These are phyloP conservation scores for Lepus americanus DNA, from an alignment of 2,113 vertebrate genomes.

Conservation along the genomic window DNA sequence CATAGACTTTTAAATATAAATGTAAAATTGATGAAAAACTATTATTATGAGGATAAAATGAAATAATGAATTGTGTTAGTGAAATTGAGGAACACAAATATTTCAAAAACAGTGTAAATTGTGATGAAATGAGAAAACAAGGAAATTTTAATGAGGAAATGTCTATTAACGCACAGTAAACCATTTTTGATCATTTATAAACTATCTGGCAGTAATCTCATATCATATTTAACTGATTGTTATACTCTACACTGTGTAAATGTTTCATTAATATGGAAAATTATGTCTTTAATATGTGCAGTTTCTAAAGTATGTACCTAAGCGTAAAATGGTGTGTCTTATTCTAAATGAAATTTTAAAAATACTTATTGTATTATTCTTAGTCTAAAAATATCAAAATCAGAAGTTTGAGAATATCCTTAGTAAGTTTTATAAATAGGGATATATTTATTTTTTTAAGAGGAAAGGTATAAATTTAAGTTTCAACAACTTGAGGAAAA, in stretches of 20 bases:
- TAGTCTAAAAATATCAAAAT: constrained; percentile 40
- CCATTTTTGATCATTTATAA: constrained; percentile 59
- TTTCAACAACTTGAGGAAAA: constrained; percentile 57
- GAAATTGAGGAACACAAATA: background rate
- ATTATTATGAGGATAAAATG: background rate
- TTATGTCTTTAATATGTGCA: constrained; percentile 9
- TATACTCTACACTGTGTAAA: constrained; percentile 53
- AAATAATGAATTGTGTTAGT: background rate
- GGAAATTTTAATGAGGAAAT: background rate
- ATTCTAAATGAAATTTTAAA: constrained; percentile 63
- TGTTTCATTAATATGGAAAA: constrained; percentile 56
- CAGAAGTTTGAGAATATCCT: constrained; percentile 68
- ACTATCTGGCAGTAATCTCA: constrained; percentile 72
- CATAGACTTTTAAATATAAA: background rate
- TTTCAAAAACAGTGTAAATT: background rate
- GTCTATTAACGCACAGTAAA: constrained; percentile 8
- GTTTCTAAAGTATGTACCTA: constrained; percentile 40
- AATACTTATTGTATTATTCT: constrained; percentile 70
- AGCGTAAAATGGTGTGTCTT: constrained; percentile 60
- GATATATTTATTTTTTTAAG: background rate
- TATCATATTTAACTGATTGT: constrained; percentile 54
- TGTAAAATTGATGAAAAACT: background rate
- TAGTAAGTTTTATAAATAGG: constrained; percentile 65
- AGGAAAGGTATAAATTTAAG: constrained; percentile 21
- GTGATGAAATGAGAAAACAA: background rate